Conservation (phyloP, 2,113 vertebrate genomes). For the Sardina pilchardus region DNA sequence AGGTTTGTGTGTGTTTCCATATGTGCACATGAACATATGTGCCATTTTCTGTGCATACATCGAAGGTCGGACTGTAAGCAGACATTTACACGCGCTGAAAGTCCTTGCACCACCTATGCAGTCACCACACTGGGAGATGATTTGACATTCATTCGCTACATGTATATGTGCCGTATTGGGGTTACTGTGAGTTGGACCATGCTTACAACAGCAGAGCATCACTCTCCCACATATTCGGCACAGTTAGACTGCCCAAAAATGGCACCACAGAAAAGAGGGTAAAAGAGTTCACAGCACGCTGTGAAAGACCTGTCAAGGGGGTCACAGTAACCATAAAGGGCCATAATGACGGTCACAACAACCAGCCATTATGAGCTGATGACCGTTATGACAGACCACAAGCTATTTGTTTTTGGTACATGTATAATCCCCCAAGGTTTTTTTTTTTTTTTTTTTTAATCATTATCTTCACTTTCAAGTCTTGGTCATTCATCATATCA, state of each 20-base stretch:
- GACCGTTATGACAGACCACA: not conserved
- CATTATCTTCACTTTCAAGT: not conserved
- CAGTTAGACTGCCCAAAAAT: not conserved
- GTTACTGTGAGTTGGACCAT: not conserved
- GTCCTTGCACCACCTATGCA: not conserved
- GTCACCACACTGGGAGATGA: not conserved
- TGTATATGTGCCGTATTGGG: not conserved
- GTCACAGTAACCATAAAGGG: not conserved
- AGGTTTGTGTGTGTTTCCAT: slow-evolving; percentile 26
- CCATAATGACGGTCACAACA: not conserved
- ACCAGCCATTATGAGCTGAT: not conserved
- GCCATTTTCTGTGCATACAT: not conserved
- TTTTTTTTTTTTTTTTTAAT: not conserved
- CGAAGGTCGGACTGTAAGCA: not conserved
- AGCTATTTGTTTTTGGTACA: not conserved
- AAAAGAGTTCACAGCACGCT: not conserved
- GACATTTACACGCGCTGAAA: not conserved
- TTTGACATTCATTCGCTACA: not conserved
- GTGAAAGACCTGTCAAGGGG: not conserved
- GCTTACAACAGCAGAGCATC: not conserved
- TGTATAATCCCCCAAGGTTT: not conserved
- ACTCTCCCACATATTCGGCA: not conserved
- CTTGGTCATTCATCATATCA: not conserved
- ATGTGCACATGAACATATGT: not conserved
- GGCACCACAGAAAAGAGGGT: not conserved